These are phyloP conservation scores for Cyclophora albipunctata DNA, from an alignment of 2,888 invertebrate genomes.

Conservation along the genomic window DNA sequence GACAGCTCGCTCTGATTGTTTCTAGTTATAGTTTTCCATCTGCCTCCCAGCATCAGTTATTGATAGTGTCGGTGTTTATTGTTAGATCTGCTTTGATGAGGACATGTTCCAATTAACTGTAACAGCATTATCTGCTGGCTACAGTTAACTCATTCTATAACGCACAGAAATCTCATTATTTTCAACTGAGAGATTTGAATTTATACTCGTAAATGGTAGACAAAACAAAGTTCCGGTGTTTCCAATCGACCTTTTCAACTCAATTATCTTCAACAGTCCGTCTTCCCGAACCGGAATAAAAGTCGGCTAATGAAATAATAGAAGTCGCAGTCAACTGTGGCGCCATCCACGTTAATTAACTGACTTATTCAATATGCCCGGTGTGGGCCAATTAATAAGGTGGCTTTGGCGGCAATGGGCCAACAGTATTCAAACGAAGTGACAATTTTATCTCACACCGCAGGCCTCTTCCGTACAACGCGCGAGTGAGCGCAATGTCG, in stretches of 20 bases:
- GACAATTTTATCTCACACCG: conserved; percentile 13
- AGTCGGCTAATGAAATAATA: conserved; percentile 52
- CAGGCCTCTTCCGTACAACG: conserved; percentile 7
- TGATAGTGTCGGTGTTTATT: background rate
- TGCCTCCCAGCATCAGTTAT: conserved; percentile 30
- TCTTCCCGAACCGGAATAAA: conserved; percentile 39
- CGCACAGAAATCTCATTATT: too few relatives aligned
- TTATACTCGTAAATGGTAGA: background rate
- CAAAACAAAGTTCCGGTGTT: conserved; percentile 14
- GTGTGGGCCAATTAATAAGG: background rate
- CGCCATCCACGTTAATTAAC: conserved; percentile 32
- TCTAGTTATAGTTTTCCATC: conserved; percentile 3
- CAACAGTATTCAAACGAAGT: conserved; percentile 10
- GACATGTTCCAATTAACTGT: too few relatives aligned
- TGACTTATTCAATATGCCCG: conserved; percentile 11
- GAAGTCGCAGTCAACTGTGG: conserved; percentile 28
- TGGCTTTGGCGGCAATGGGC: background rate
- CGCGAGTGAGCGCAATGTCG: background rate
- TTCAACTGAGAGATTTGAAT: too few relatives aligned
- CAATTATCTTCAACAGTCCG: conserved; percentile 47
- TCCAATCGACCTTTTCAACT: conserved; percentile 28
- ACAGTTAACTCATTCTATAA: too few relatives aligned
- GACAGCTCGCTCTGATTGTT: conserved; percentile 33
- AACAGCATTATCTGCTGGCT: too few relatives aligned
- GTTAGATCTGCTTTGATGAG: too few relatives aligned